Conservation (phyloP, 2,888 invertebrate genomes). For the Eurois occulta region DNA sequence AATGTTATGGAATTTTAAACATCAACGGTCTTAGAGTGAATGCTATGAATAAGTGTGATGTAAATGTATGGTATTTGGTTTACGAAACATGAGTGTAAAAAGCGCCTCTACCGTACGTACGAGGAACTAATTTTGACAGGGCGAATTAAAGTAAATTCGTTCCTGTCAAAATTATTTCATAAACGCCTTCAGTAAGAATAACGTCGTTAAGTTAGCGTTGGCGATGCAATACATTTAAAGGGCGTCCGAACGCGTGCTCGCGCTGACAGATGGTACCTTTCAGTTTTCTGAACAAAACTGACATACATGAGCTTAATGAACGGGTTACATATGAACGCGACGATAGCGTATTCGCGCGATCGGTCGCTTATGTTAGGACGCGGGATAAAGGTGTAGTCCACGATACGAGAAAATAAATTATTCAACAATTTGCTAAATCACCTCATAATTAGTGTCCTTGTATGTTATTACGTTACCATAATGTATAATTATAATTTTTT, state of each 20-base stretch:
- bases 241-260: background rate
- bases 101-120: background rate
- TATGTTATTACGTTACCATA: slow-evolving; percentile 20
- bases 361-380: background rate
- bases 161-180: too few relatives aligned
- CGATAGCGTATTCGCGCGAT: background rate
- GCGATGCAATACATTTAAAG: background rate
- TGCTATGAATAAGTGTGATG: background rate
- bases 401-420: slow-evolving; percentile 5
- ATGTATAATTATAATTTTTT: background rate
- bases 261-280: background rate
- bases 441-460: slow-evolving; percentile 5
- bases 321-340: background rate
- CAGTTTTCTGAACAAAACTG: background rate
- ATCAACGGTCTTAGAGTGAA: background rate
- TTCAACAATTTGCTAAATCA: slow-evolving; percentile 18
- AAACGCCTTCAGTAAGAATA: background rate
- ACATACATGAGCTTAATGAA: background rate
- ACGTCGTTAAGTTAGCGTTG: background rate
- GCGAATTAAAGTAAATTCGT: too few relatives aligned
- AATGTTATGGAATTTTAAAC: background rate
- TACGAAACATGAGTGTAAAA: background rate
- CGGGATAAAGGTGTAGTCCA: background rate
- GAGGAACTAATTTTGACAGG: background rate
- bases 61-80: too few relatives aligned